Conservation (phyloP, 2,888 invertebrate species). For the Sipha maydis region DNA sequence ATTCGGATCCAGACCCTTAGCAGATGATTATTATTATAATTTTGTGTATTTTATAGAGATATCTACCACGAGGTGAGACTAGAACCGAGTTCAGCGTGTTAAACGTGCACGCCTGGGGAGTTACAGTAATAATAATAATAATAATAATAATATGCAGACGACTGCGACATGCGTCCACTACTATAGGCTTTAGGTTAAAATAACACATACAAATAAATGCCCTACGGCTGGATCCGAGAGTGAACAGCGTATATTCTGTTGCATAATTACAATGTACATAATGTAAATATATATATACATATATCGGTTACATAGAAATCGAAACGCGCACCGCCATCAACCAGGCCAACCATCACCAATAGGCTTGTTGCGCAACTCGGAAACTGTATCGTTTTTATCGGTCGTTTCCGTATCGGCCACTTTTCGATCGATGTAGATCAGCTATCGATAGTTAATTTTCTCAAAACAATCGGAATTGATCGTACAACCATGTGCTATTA, state of each 20-base stretch:
- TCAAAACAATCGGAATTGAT: conserved; percentile 26
- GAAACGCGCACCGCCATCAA: conserved; percentile 39
- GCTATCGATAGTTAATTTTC: conserved; percentile 18
- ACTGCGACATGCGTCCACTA: not conserved
- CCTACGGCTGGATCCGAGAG: not conserved
- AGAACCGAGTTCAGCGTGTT: not conserved
- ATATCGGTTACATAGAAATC: conserved; percentile 54
- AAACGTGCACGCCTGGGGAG: not conserved
- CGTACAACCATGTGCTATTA: not conserved
- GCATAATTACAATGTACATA: conserved; percentile 28
- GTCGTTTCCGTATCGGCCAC: conserved; percentile 51
- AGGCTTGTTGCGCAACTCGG: conserved; percentile 49
- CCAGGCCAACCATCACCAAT: no score
- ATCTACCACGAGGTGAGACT: no score
- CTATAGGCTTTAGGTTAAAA: conserved; percentile 8
- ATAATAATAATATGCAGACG: not conserved
- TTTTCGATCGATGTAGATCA: conserved; percentile 48
- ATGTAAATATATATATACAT: not conserved
- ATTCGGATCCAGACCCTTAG: no score
- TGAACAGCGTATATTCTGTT: not conserved
- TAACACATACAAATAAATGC: not conserved
- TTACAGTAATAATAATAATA: not conserved
- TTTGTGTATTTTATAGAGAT: no score
- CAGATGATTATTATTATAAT: no score
- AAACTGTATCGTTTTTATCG: conserved; percentile 29